Evolutionary conservation across 2,797 vertebrate genomes (phyloP), one percentile per base, ranked within the genome.

Genomic region (Cynodonichthys magdalenae): DNA sequence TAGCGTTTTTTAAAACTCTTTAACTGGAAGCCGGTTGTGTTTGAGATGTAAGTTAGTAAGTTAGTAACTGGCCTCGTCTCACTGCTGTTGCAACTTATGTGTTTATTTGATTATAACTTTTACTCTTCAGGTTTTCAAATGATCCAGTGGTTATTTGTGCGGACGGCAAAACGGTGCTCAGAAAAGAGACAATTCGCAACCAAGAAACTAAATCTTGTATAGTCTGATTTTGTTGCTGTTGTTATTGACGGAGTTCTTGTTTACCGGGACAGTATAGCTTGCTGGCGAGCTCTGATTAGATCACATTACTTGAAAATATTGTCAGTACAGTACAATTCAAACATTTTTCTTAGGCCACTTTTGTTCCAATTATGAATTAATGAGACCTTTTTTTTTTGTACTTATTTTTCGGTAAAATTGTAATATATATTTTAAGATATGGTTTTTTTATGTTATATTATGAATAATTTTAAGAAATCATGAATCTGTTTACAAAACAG

Each of bases 201-300:
- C 34, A 42, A 27, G 36, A 27, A 49, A 60, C 7, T 10, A 42
- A 29, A 42, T 48, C 31, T n/a, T 24, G 10, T 52, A 45, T 1
- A 1, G 27, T 51, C 48, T 18, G 47, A 58, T 44, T 15, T 42
- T 67, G 49, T 51, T 53, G 57, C 74, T 49, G 71, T 58, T 24
- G 6, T 50, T 17, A 3, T 45, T 45, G 42, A 0, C 12, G 41
- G 15, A 69, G 51, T n/a, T 27, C 63, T 15, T 52, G 12, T 42
- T 64, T n/a, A 52, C 61, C 6, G 1, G 29, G 65, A 75, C 54
- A 12, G 6, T 39, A 19, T 41, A 48, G 85, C 87, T 89, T 87
- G 87, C 87, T 84, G 85, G 87, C 87, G 47, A 87, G 87, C 84
- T 89, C 64, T 29, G 24, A 66, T 67, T 36, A 39, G 57, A 53